phyloP scores from a whole-genome alignment of 2,797 vertebrate species.

The Betta splendens region DNA sequence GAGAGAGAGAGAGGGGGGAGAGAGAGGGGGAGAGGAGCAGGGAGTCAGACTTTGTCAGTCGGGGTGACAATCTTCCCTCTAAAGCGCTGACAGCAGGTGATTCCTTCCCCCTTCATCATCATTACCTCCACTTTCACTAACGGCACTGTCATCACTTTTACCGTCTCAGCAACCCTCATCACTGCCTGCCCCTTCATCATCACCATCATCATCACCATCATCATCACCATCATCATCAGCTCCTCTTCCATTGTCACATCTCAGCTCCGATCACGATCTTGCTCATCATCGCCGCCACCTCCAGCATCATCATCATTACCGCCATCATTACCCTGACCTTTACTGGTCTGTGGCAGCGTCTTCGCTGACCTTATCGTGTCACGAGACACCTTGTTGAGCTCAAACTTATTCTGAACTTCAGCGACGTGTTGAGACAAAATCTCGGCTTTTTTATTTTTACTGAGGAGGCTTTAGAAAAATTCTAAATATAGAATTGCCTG shows the following conservation, averaged over 20 bases:
- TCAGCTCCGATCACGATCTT: conserved; percentile 31
- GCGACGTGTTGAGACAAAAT: conserved; percentile 32
- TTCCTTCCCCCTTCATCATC: conserved; percentile 57
- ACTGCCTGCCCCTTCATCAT: conserved; percentile 23
- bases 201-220: too few species aligned
- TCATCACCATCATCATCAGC: too few species aligned
- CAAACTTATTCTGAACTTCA: conserved; percentile 43
- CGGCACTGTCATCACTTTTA: conserved; percentile 47
- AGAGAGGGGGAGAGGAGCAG: conserved; percentile 36
- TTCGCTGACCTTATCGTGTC: not conserved
- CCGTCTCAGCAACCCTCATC: conserved; percentile 46
- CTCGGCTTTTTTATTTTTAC: conserved; percentile 37
- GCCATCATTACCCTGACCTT: conserved; percentile 23
- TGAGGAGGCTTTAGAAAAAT: conserved; percentile 31
- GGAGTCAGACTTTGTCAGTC: conserved; percentile 54
- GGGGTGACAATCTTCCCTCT: conserved; percentile 39
- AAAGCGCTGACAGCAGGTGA: conserved; percentile 62
- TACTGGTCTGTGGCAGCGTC: conserved; percentile 1
- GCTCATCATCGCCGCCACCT: conserved; percentile 20
- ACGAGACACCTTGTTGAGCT: too few species aligned
- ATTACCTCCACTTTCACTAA: conserved; percentile 53
- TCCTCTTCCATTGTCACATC: conserved; percentile 32
- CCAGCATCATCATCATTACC: conserved; percentile 13
- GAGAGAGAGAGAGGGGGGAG: conserved; percentile 60
- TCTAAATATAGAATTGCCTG: conserved; percentile 64